Conservation (phyloP, 1,140 invertebrate genomes). For the Melitaea cinxia region DNA sequence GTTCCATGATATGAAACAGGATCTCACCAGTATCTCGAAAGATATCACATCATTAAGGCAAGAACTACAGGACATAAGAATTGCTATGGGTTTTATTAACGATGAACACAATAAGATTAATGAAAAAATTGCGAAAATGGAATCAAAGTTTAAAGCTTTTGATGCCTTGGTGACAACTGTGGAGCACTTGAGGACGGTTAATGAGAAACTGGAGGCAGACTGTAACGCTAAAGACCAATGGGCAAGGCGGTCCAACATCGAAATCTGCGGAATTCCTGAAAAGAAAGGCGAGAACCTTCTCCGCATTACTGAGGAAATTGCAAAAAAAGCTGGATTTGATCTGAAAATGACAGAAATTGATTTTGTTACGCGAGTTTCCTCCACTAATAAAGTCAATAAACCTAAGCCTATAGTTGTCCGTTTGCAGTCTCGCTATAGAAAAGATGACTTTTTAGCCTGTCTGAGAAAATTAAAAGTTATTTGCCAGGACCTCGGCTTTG, state of each 20-base stretch:
- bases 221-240: conserved; percentile 3
- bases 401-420: not conserved
- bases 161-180: not conserved
- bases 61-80: not conserved
- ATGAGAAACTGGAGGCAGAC: not conserved
- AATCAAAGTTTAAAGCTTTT: not conserved
- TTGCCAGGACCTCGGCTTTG: not conserved
- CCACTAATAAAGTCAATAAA: conserved; percentile 1
- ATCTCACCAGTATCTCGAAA: not conserved
- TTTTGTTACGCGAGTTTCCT: conserved; percentile 4
- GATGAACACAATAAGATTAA: not conserved
- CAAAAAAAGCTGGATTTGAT: not conserved
- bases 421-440: conserved; percentile 2
- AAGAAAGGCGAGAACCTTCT: not conserved
- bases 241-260: conserved; percentile 5
- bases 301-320: not conserved
- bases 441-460: conserved; percentile 9
- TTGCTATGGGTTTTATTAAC: not conserved
- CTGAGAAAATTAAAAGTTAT: not conserved
- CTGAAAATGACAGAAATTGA: not conserved
- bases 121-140: not conserved
- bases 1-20: not conserved
- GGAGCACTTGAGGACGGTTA: not conserved
- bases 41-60: not conserved
- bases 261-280: not conserved